Evolutionary conservation across 2,113 vertebrate genomes (phyloP), one percentile per base, ranked within the genome.

Genomic region (Marmota monax): DNA sequence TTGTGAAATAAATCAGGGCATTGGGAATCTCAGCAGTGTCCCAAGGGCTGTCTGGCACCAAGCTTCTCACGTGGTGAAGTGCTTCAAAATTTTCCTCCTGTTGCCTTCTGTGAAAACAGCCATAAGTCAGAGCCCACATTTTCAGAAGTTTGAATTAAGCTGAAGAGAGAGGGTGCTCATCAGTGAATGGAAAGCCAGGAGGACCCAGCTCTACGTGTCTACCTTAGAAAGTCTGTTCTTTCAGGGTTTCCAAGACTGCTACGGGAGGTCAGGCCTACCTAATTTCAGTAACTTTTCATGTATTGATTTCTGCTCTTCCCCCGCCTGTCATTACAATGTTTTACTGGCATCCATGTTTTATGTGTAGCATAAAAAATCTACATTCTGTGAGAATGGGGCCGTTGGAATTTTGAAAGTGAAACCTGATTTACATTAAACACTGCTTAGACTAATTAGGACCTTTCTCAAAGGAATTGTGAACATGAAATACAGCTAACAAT

Each of bases 1-100:
- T 72, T 94, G 90, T 95, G 95, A 98, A 98, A 98, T 98, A 98
- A 98, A 98, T 98, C 97, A 98, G 61, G 80, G 67, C 3, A 32
- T 74, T 89, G 73, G 96, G 96, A 96, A 97, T 89, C 53, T 94
- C 82, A 80, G 34, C 84, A 86, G n/a, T 78, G 78, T 89, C 97
- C 96, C 69, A 61, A 84, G n/a, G 37, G 69, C 83, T 76, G 73
- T 92, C 78, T 88, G 58, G 39, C 16, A 18, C 86, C 58, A 70
- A 14, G 27, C 65, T 97, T 95, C n/a, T 96, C 80, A 88, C 45
- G 37, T 32, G 27, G n/a, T 27, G n/a, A 93, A 80, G 78, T 9
- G 0, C 84, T 97, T 97, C 94, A 88, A 83, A 39, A 34, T 84
- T 97, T 48, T 17, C 82, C 13, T 2, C 74, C 92, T 69, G 25